phyloP scores from a whole-genome alignment of 1,140 invertebrate genomes.

The Holotrichia oblita region DNA sequence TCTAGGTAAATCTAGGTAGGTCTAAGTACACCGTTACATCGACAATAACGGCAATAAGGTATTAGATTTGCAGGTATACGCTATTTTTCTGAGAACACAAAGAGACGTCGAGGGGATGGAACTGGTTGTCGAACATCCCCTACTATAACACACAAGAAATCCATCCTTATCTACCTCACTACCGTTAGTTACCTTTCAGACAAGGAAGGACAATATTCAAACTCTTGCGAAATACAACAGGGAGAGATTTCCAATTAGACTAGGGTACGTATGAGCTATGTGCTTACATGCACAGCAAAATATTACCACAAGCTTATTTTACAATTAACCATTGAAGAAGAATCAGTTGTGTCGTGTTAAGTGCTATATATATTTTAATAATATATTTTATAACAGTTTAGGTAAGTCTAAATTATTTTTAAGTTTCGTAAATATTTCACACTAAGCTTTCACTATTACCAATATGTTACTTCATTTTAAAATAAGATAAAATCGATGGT shows the following conservation, averaged over 20 bases:
- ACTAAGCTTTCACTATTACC: no score
- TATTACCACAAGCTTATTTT: no score
- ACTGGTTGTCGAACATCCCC: background rate
- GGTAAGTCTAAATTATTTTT: no score
- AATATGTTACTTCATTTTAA: no score
- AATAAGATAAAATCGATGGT: no score
- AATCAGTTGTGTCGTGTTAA: no score
- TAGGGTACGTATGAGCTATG: background rate
- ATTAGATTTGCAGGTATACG: constrained; percentile 22
- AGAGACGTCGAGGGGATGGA: background rate
- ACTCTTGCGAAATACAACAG: background rate
- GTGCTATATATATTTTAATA: no score
- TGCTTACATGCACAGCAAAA: no score
- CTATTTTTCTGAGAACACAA: constrained; percentile 11
- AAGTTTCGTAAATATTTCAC: no score
- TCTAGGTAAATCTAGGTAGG: background rate
- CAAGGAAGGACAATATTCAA: background rate
- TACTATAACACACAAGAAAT: background rate
- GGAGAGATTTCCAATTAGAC: constrained; percentile 17
- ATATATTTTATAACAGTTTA: no score
- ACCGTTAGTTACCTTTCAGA: background rate
- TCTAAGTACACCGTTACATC: background rate
- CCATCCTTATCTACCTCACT: background rate
- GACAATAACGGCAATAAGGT: background rate
- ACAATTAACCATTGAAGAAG: no score